These are phyloP conservation scores for Podabrus alpinus DNA, from an alignment of 2,888 invertebrate genomes.

Conservation along the genomic window DNA sequence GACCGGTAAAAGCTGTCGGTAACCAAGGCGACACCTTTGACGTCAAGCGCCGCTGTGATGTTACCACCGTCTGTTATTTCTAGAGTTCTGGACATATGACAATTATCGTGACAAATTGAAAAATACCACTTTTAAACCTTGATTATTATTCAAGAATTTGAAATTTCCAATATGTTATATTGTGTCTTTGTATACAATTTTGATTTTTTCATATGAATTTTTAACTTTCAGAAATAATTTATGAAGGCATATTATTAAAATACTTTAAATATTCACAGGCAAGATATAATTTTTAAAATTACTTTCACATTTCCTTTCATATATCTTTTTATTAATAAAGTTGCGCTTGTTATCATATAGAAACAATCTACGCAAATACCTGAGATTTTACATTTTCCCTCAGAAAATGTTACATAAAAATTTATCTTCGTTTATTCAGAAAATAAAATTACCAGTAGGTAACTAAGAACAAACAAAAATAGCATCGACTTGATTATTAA, in stretches of 20 bases:
- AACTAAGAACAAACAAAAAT: neutral
- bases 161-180: neutral
- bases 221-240: neutral
- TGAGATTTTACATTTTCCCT: neutral
- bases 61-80: conserved; percentile 24
- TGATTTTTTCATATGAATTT: neutral
- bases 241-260: neutral
- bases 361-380: neutral
- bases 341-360: neutral
- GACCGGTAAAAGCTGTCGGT: conserved; percentile 35
- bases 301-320: neutral
- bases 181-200: neutral
- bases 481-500: neutral
- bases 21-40: conserved; percentile 42
- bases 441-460: neutral
- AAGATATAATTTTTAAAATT: neutral
- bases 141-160: neutral
- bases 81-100: conserved; percentile 12
- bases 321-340: neutral
- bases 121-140: neutral
- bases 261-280: neutral
- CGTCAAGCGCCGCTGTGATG: conserved; percentile 32
- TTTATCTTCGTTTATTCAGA: neutral
- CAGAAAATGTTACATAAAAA: neutral
- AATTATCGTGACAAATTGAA: conserved; percentile 20